phyloP scores from a whole-genome alignment of 1,140 invertebrate species.

The Cyrtorhinus lividipennis region DNA sequence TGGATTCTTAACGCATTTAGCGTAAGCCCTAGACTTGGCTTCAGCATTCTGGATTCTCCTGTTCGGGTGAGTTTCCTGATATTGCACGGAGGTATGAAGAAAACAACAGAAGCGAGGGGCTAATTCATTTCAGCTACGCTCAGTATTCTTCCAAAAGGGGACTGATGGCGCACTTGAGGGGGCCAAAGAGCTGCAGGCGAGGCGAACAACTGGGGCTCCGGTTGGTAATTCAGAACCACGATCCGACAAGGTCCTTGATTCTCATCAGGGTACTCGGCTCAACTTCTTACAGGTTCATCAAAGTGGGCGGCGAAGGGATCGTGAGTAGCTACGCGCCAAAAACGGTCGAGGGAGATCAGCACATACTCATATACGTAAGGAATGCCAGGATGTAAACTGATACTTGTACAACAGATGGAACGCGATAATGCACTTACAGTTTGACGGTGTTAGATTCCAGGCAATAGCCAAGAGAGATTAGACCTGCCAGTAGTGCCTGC shows the following conservation, averaged over 20 bases:
- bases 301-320: slow-evolving; percentile 38
- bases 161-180: slow-evolving; percentile 41
- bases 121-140: too few relatives aligned
- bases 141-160: slow-evolving; percentile 36
- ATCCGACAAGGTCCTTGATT: slow-evolving; percentile 29
- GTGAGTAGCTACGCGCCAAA: slow-evolving; percentile 36
- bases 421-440: too few relatives aligned
- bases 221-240: slow-evolving; percentile 40
- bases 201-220: slow-evolving; percentile 44
- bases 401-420: too few relatives aligned
- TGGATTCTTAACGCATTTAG: slow-evolving; percentile 35
- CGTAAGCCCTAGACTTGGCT: slow-evolving; percentile 32
- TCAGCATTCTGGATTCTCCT: slow-evolving; percentile 30
- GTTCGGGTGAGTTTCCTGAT: slow-evolving; percentile 28
- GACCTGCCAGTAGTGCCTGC: slow-evolving; percentile 31
- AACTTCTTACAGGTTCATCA: slow-evolving; percentile 38
- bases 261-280: slow-evolving; percentile 30
- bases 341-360: slow-evolving; percentile 31
- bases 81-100: too few relatives aligned
- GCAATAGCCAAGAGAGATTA: slow-evolving; percentile 25
- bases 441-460: slow-evolving; percentile 23
- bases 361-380: slow-evolving; percentile 37
- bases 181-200: slow-evolving; percentile 33
- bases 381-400: too few relatives aligned
- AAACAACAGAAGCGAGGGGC: too few relatives aligned